These are phyloP conservation scores for Acrocephalus arundinaceus DNA, from an alignment of 2,113 vertebrate species.

Conservation along the genomic window DNA sequence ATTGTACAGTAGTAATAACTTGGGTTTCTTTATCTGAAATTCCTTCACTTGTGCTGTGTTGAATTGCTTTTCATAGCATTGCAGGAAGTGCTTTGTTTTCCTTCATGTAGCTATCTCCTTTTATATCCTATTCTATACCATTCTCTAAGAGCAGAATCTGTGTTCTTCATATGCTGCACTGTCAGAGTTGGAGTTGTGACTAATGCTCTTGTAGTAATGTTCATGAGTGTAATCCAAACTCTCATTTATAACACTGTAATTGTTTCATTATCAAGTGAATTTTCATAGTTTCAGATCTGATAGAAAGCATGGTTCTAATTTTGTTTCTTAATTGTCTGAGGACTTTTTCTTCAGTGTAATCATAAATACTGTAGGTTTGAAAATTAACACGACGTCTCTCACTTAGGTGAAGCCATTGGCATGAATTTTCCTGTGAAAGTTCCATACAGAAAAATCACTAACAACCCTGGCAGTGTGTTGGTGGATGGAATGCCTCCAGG, in stretches of 20 bases:
- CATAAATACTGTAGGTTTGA: neutral
- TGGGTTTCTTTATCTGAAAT: neutral
- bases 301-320: neutral
- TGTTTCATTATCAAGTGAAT: neutral
- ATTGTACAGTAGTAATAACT: neutral
- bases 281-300: neutral
- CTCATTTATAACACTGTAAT: neutral
- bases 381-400: neutral
- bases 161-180: neutral
- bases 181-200: neutral
- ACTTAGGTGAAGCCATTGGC: conserved; percentile 79
- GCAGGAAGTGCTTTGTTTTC: neutral
- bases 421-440: conserved; percentile 81
- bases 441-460: conserved; percentile 80
- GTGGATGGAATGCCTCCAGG: conserved; percentile 82
- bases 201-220: neutral
- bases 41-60: neutral
- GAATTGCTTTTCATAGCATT: neutral
- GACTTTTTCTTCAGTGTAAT: neutral
- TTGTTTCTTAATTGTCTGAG: neutral
- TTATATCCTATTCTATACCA: neutral
- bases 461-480: conserved; percentile 80
- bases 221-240: neutral
- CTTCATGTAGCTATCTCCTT: neutral
- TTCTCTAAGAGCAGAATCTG: neutral